phyloP scores from a whole-genome alignment of 2,797 vertebrate species.

The Chrosomus eos region DNA sequence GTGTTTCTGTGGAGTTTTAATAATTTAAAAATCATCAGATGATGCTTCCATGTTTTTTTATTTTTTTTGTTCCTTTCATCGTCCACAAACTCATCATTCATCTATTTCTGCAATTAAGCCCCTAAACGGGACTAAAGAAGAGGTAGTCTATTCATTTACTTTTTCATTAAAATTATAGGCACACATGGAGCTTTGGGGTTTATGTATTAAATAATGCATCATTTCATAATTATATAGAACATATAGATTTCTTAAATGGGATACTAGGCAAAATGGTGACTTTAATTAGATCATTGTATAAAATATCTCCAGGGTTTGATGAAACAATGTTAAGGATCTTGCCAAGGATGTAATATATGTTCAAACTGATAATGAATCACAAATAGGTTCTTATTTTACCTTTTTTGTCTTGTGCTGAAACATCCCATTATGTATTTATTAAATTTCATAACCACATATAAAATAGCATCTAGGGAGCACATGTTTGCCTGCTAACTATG shows the following conservation, averaged over 20 bases:
- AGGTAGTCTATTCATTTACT: slow-evolving; percentile 81
- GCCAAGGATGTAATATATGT: slow-evolving; percentile 82
- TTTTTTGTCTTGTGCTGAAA: slow-evolving; percentile 70
- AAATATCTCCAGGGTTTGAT: slow-evolving; percentile 84
- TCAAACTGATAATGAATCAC: slow-evolving; percentile 84
- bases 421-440: slow-evolving; percentile 71
- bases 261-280: slow-evolving; percentile 78
- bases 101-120: slow-evolving; percentile 76
- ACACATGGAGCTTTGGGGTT: slow-evolving; percentile 82
- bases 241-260: slow-evolving; percentile 85
- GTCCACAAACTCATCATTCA: slow-evolving; percentile 73
- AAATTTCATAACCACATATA: slow-evolving; percentile 75
- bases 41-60: slow-evolving; percentile 75
- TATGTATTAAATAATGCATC: slow-evolving; percentile 86
- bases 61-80: slow-evolving; percentile 69
- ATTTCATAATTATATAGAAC: slow-evolving; percentile 88
- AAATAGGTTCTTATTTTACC: slow-evolving; percentile 79
- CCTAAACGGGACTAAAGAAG: slow-evolving; percentile 78
- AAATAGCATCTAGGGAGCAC: slow-evolving; percentile 72
- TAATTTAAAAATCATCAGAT: slow-evolving; percentile 75
- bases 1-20: slow-evolving; percentile 72
- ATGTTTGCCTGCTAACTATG: slow-evolving; percentile 74
- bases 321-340: slow-evolving; percentile 84
- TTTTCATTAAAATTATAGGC: slow-evolving; percentile 84
- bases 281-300: slow-evolving; percentile 86